A percentile compares a stretch with the other conserved stretches of the same genome.
Evolutionary conservation across 2,888 invertebrate species (phyloP).

Genomic region (Philereme vetulata): DNA sequence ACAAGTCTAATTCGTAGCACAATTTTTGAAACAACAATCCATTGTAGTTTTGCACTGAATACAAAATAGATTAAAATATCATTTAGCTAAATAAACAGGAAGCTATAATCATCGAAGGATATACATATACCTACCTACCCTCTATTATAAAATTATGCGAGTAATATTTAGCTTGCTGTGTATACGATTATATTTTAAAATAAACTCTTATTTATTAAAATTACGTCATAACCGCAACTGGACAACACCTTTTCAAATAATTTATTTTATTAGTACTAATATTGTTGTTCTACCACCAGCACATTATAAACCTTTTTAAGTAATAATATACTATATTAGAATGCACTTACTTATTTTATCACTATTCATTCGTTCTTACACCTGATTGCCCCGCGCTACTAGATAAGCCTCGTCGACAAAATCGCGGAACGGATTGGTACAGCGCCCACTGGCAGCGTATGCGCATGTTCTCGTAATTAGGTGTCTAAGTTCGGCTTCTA

Average conservation of each 20-base stretch:
- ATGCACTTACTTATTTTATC: too few relatives aligned
- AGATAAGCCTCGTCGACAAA: too few relatives aligned
- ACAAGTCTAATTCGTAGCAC: constrained; percentile 1
- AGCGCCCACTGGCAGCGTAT: too few relatives aligned
- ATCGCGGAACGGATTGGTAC: too few relatives aligned
- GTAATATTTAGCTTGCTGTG: constrained; percentile 10
- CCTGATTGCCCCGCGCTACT: too few relatives aligned
- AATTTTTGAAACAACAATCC: background rate
- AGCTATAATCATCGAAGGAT: constrained; percentile 44
- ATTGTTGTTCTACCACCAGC: background rate
- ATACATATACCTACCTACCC: constrained; percentile 16
- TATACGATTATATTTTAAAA: constrained; percentile 10
- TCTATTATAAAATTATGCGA: constrained; percentile 22
- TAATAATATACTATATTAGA: too few relatives aligned
- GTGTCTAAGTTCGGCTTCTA: too few relatives aligned
- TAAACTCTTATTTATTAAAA: constrained; percentile 7
- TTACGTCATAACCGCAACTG: constrained; percentile 10
- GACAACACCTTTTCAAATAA: background rate
- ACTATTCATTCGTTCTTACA: too few relatives aligned
- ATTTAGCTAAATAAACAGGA: constrained; percentile 49
- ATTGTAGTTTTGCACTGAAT: background rate
- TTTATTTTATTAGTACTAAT: background rate
- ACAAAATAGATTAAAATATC: constrained; percentile 16
- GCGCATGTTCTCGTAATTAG: too few relatives aligned
- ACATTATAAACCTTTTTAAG: background rate